Evolutionary conservation across 2,113 vertebrate species (phyloP), one percentile per base, ranked within the genome.

Genomic region (Glaucomys volans): DNA sequence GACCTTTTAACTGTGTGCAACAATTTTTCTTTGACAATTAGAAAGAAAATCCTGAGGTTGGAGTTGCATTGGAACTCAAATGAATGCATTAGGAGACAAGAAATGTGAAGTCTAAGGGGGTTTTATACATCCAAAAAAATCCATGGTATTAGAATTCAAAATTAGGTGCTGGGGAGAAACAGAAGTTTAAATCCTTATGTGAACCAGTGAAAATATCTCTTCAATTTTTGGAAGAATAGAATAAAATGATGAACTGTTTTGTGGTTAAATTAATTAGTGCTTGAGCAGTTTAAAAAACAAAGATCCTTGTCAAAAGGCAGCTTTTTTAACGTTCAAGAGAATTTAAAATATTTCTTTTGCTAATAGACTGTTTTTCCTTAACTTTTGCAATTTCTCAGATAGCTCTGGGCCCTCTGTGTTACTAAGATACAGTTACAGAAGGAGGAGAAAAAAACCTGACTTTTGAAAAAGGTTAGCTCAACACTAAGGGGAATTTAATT

Each of bases 401-500:
- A 95, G 57, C 76, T 74, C 57, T 90, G 81, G 95, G 83, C 86
- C 89, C 64, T 87, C 57, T 82, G 35, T 64, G 86, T 97, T 97
- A 97, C 80, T 77, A 92, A 96, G 74, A 96, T 57, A 40, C 54
- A 96, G 86, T 92, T 96, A 59, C 94, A 86, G 32, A 67, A 96
- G 93, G 81, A 97, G 66, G 80, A 40, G 71, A 14, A 6, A 32
- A 66, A 69, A 86, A 20, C 71, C 97, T 95, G 92, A 97, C 97
- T 97, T 93, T 71, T 74, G 92, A 95, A 87, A 96, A 98, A 97
- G 97, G 95, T 98, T 97, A 97, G 71, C 0, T 0, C 92, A 95
- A 77, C 40, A 0, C 96, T 94, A 83, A 69, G 94, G 93, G 95
- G 97, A 98, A 96, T 97, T 92, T 91, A 97, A 97, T 97, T 98